Conservation (phyloP, 2,888 invertebrate species). For the Pseudoips prasinana region DNA sequence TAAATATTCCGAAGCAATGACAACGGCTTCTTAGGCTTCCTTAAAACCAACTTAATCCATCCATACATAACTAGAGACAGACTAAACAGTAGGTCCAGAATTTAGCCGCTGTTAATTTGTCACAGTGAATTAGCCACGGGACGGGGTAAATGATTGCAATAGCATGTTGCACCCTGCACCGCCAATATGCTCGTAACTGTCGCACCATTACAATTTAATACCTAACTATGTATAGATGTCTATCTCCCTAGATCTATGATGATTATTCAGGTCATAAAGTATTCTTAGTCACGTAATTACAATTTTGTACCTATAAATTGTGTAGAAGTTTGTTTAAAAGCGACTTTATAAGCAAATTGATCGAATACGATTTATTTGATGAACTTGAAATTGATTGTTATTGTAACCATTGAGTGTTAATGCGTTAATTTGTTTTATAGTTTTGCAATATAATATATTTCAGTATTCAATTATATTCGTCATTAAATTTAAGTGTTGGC, state of each 20-base stretch:
- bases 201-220: constrained; percentile 70
- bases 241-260: constrained; percentile 49
- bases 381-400: constrained; percentile 10
- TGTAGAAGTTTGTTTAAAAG: too few relatives aligned
- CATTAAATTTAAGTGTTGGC: too few relatives aligned
- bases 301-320: constrained; percentile 23
- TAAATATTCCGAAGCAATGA: too few relatives aligned
- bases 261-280: constrained; percentile 30
- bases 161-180: constrained; percentile 77
- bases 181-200: constrained; percentile 79
- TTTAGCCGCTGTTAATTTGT: constrained; percentile 80
- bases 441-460: too few relatives aligned
- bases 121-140: constrained; percentile 80
- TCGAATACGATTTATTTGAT: constrained; percentile 6
- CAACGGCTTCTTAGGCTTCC: too few relatives aligned
- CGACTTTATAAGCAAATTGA: constrained; percentile 18
- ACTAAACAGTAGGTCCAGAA: constrained; percentile 52
- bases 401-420: constrained; percentile 2
- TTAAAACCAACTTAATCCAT: too few relatives aligned
- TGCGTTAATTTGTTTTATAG: constrained; percentile 1
- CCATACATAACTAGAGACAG: too few relatives aligned
- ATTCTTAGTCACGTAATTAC: constrained; percentile 34
- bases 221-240: constrained; percentile 64
- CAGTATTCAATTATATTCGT: too few relatives aligned
- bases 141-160: constrained; percentile 76